Evolutionary conservation across 2,113 vertebrate genomes (phyloP).

Genomic region (Xerus inauris): DNA sequence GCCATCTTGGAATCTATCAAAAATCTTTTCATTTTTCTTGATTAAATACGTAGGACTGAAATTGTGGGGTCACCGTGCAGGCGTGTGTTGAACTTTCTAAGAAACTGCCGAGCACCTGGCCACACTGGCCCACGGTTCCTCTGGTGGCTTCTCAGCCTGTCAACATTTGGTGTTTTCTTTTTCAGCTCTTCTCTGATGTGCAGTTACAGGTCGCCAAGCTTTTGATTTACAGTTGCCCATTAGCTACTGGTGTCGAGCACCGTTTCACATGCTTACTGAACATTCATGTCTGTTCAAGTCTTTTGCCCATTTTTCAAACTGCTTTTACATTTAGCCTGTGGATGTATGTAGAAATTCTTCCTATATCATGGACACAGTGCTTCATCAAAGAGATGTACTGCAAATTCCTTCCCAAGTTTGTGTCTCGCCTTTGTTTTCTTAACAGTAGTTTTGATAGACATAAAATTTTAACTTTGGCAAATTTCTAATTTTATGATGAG

Average conservation of each 20-base stretch:
- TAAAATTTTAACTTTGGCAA: background rate
- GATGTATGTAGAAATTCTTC: background rate
- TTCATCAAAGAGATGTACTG: background rate
- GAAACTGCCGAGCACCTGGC: too few relatives aligned
- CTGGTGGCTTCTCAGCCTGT: rapidly evolving
- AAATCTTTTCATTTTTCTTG: background rate
- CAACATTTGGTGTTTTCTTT: rapidly evolving
- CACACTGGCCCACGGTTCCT: too few relatives aligned
- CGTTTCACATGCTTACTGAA: background rate
- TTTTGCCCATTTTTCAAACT: background rate
- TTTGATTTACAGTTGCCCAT: background rate
- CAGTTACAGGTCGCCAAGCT: rapidly evolving
- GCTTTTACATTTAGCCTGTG: background rate
- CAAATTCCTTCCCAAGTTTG: background rate
- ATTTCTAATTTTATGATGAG: background rate
- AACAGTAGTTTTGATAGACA: background rate
- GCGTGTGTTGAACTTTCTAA: rapidly evolving
- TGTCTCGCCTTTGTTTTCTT: background rate
- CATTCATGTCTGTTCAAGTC: background rate
- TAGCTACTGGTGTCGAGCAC: rapidly evolving
- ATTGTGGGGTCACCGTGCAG: rapidly evolving
- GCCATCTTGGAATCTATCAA: background rate
- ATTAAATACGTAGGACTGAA: too few relatives aligned
- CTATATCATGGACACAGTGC: background rate
- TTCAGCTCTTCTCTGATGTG: background rate